Conservation (phyloP, 1,140 invertebrate genomes). For the Zaprionus capensis region DNA sequence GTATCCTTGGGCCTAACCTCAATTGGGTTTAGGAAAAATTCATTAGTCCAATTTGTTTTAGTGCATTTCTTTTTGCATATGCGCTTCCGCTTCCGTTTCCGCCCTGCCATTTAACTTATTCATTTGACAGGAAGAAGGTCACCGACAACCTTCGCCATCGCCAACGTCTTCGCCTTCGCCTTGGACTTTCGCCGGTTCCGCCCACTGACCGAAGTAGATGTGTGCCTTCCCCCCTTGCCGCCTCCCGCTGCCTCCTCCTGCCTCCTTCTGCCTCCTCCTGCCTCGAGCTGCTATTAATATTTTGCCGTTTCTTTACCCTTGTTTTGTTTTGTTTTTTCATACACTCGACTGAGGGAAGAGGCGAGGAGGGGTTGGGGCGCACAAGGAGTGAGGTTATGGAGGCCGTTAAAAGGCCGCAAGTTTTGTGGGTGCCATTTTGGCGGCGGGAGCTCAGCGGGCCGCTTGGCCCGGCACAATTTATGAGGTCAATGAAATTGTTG, state of each 20-base stretch:
- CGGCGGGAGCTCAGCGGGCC: conserved; percentile 29
- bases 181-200: conserved; percentile 32
- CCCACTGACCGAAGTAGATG: conserved; percentile 14
- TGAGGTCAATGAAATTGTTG: conserved; percentile 81
- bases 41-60: conserved; percentile 7
- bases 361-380: neutral
- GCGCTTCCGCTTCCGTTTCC: conserved; percentile 32
- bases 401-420: conserved; percentile 58
- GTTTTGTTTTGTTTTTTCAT: conserved; percentile 18
- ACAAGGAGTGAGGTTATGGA: conserved; percentile 11
- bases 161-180: conserved; percentile 13
- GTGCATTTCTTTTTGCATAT: conserved; percentile 27
- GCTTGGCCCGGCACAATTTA: conserved; percentile 64
- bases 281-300: conserved; percentile 48
- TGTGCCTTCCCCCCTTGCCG: neutral
- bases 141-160: conserved; percentile 8
- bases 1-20: conserved; percentile 3
- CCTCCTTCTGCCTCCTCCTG: neutral
- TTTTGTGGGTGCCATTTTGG: conserved; percentile 61
- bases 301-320: conserved; percentile 37
- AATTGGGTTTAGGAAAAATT: conserved; percentile 5
- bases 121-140: conserved; percentile 35
- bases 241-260: neutral
- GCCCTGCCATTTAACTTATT: conserved; percentile 31
- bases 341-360: neutral